phyloP scores from a whole-genome alignment of 1,140 invertebrate genomes.

The Tenebrio molitor region DNA sequence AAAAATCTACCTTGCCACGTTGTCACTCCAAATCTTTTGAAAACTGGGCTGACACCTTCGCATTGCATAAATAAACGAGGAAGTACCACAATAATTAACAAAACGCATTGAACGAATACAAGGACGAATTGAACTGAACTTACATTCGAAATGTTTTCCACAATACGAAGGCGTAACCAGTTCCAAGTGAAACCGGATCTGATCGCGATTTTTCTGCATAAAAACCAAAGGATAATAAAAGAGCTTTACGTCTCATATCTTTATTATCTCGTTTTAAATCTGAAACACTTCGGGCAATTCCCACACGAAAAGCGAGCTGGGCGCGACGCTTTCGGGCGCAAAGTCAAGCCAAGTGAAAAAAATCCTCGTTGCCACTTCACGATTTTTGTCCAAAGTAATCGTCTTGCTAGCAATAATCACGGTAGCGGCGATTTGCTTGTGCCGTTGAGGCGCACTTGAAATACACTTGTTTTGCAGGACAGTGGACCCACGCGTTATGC shows the following conservation, averaged over 20 bases:
- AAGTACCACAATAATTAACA: slow-evolving; percentile 15
- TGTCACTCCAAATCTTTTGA: background rate
- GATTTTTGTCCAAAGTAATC: background rate
- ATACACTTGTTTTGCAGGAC: slow-evolving; percentile 18
- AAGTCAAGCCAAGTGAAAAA: slow-evolving; percentile 14
- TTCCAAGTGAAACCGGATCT: slow-evolving; percentile 44
- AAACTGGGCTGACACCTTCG: slow-evolving; percentile 9
- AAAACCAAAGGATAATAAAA: slow-evolving; percentile 41
- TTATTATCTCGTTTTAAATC: slow-evolving; percentile 34
- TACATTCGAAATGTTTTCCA: slow-evolving; percentile 43
- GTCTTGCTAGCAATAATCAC: background rate
- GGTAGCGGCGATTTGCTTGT: background rate
- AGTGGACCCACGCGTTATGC: slow-evolving; percentile 22
- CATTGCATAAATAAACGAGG: slow-evolving; percentile 11
- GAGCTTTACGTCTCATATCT: slow-evolving; percentile 33
- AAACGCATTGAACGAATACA: slow-evolving; percentile 41
- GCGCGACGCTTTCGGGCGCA: background rate
- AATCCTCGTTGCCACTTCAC: background rate
- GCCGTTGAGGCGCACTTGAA: background rate
- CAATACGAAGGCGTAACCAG: slow-evolving; percentile 44
- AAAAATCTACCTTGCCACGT: background rate
- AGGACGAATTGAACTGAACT: slow-evolving; percentile 37
- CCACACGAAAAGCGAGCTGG: slow-evolving; percentile 3
- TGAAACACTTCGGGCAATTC: slow-evolving; percentile 4
- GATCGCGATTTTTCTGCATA: slow-evolving; percentile 39